Evolutionary conservation across 2,888 invertebrate species (phyloP).

Genomic region (Lasioglossum oenotherae): DNA sequence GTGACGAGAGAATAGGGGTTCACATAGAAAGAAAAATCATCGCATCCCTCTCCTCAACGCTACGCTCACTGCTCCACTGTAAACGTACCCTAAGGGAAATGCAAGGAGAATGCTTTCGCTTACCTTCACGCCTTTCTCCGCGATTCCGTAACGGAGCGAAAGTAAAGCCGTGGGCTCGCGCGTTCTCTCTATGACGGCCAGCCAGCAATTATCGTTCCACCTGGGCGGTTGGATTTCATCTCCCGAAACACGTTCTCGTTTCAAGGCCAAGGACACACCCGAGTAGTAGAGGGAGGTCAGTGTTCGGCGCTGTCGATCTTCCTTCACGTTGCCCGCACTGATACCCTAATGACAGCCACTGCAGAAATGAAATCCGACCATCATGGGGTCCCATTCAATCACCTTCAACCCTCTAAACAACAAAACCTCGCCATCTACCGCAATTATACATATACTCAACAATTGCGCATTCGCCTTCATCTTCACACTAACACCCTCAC

Average conservation of each 20-base stretch:
- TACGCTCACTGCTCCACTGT: too few relatives aligned
- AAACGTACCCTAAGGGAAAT: background rate
- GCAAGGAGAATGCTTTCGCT: background rate
- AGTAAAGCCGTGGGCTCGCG: slow-evolving; percentile 43
- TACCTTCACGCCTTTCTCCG: background rate
- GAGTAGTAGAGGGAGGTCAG: slow-evolving; percentile 63
- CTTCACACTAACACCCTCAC: background rate
- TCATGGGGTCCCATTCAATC: background rate
- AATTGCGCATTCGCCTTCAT: background rate
- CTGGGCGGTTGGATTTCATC: slow-evolving; percentile 61
- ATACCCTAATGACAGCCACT: slow-evolving; percentile 33
- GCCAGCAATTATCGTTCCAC: slow-evolving; percentile 58
- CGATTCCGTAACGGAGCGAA: slow-evolving; percentile 58
- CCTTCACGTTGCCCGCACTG: slow-evolving; percentile 30
- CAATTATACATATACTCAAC: background rate
- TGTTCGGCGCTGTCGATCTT: slow-evolving; percentile 51
- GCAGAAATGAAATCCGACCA: slow-evolving; percentile 14
- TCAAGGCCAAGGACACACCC: slow-evolving; percentile 61
- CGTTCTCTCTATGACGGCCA: slow-evolving; percentile 55
- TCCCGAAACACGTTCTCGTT: slow-evolving; percentile 61
- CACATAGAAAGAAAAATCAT: too few relatives aligned
- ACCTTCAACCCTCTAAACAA: background rate
- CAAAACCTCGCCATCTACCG: background rate
- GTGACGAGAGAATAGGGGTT: too few relatives aligned
- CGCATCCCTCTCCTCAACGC: too few relatives aligned